A percentile compares a stretch with the other conserved stretches of the same genome.
Evolutionary conservation across 2,113 vertebrate genomes (phyloP).

Genomic region (Pitta sordida): DNA sequence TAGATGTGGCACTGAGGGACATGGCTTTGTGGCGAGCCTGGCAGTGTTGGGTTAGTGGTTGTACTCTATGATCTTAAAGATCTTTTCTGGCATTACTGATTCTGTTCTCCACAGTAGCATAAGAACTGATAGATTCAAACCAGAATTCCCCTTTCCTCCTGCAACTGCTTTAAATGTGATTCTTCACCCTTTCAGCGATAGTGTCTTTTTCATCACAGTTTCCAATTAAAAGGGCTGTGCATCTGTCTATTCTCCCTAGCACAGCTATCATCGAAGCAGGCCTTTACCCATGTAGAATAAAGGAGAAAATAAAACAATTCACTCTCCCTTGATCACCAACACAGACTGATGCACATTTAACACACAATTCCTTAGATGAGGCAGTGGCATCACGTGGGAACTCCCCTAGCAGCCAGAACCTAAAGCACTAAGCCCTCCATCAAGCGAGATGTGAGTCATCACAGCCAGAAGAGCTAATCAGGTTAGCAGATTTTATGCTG

Average conservation of each 20-base stretch:
- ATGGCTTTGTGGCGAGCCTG: background rate
- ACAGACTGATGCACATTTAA: background rate
- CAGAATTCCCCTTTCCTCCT: background rate
- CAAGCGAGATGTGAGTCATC: constrained; percentile 24
- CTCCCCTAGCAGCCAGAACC: background rate
- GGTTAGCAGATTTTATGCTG: constrained; percentile 40
- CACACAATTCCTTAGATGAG: background rate
- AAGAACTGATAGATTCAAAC: background rate
- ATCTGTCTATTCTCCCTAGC: background rate
- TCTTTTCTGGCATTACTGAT: background rate
- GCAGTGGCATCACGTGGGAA: background rate
- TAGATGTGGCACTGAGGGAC: background rate
- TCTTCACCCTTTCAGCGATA: background rate
- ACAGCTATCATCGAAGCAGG: background rate
- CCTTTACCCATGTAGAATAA: background rate
- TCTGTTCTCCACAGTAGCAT: background rate
- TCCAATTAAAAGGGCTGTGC: background rate
- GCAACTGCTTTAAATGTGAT: background rate
- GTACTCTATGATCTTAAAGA: background rate
- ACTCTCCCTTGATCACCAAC: background rate
- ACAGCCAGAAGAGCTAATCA: constrained; percentile 27
- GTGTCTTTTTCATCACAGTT: background rate
- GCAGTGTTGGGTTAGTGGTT: background rate
- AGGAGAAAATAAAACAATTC: background rate
- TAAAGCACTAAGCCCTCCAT: background rate